Evolutionary conservation across 1,140 invertebrate species (phyloP).

Genomic region (Luehdorfia chinensis): DNA sequence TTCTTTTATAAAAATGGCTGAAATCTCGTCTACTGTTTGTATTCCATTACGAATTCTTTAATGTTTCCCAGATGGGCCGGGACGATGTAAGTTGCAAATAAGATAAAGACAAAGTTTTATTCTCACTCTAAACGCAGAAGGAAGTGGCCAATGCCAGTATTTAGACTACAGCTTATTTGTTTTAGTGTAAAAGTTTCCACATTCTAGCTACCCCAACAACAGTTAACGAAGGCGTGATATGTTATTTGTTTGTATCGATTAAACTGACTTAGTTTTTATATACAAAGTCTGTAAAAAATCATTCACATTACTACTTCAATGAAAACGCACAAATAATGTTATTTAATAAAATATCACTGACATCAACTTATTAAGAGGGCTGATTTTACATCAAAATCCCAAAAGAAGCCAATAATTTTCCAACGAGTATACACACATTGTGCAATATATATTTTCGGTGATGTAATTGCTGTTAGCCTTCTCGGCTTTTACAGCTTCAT

Average conservation of each 20-base stretch:
- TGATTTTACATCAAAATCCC: too few species aligned
- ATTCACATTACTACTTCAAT: not conserved
- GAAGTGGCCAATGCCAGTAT: constrained; percentile 37
- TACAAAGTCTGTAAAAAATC: too few species aligned
- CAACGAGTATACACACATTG: too few species aligned
- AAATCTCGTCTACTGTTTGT: constrained; percentile 21
- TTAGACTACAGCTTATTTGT: constrained; percentile 57
- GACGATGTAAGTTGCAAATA: constrained; percentile 37
- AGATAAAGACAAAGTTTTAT: constrained; percentile 51
- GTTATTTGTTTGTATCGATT: not conserved
- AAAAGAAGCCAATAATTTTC: too few species aligned
- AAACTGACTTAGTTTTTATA: not conserved
- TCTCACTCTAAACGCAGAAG: constrained; percentile 40
- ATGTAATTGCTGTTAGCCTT: too few species aligned
- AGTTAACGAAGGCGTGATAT: constrained; percentile 3
- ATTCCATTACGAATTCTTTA: constrained; percentile 23
- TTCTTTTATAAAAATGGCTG: constrained; percentile 3
- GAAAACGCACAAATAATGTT: not conserved
- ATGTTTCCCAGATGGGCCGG: constrained; percentile 22
- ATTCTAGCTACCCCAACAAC: constrained; percentile 33
- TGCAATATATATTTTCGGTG: too few species aligned
- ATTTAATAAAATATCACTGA: too few species aligned
- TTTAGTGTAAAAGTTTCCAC: constrained; percentile 64
- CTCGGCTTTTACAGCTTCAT: too few species aligned
- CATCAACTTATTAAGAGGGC: not conserved